Evolutionary conservation across 2,797 vertebrate species (phyloP), one percentile per base, ranked within the genome.

Genomic region (Gobio occitaniae): DNA sequence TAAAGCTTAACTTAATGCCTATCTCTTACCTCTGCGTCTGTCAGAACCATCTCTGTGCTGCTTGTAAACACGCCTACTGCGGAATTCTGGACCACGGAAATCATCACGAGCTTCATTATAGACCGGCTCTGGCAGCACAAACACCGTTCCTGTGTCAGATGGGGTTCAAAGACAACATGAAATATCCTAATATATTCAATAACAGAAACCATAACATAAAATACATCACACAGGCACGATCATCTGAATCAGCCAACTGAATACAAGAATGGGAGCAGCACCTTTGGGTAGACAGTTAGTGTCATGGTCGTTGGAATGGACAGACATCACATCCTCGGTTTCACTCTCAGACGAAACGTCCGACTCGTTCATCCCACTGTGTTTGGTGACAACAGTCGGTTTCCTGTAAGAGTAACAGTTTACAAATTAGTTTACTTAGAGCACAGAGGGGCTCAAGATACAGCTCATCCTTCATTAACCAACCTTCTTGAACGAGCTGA

Each of bases 31-130:
- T 96, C 95, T 95, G 89, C 98, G 97, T 94, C 96, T 97, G 93
- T 96, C 97, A 84, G 96, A 91, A 91, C 95, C 94, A 89, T 98
- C 96, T 92, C 94, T 96, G 93, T 96, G 97, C 85, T 95, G 91
- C 44, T 94, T 94, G 0, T 86, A 89, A 90, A 95, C 94, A 92
- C 94, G 94, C 38, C 96, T 95, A 92, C 94, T 97, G 90, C 97
- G 96, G 95, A 99, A 99, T 93, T 99, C 98, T 72, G 98, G 98
- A 92, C 98, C 98, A 94, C 98, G 97, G 95, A 99, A 99, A 92
- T 98, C 98, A 95, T 99, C 98, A 95, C 97, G 97, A 88, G 95
- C 94, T 95, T 97, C 96, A 91, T 97, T 97, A 90, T 96, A 95
- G 87, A 97, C 98, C 88, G 98, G 95, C 93, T 99, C 97, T 90